Conservation (phyloP, 2,113 vertebrate species). For the Trichechus manatus region DNA sequence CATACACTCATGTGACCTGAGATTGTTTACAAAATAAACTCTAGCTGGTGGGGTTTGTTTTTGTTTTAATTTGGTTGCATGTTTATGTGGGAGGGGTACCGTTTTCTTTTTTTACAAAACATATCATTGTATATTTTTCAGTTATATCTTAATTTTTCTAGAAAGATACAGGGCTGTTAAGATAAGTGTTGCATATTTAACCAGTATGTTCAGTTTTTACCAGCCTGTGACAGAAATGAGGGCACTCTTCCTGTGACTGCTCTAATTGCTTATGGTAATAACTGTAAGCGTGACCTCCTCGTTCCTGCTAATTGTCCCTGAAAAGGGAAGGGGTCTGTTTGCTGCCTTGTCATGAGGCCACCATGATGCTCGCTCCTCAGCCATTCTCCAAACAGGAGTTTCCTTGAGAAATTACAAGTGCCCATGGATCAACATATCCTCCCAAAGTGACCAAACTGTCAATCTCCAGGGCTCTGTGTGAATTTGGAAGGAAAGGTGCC, state of each 20-base stretch:
- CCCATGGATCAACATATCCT: neutral
- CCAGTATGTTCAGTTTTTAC: neutral
- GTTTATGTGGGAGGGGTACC: neutral
- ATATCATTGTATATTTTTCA: neutral
- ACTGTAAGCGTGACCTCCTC: neutral
- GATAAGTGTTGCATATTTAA: neutral
- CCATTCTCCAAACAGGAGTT: conserved; percentile 31
- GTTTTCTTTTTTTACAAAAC: neutral
- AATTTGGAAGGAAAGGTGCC: neutral
- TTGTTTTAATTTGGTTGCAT: neutral
- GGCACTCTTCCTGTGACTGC: neutral
- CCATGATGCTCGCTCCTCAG: neutral
- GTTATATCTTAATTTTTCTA: neutral
- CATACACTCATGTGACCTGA: conserved; percentile 49
- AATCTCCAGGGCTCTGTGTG: neutral
- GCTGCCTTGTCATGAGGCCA: neutral
- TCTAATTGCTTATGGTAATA: neutral
- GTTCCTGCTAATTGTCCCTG: neutral
- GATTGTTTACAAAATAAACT: conserved; percentile 71
- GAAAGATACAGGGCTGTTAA: conserved; percentile 23
- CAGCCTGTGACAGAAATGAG: neutral
- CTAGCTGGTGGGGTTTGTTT: neutral
- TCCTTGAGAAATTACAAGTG: neutral
- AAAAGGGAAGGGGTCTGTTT: neutral
- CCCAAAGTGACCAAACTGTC: neutral